Conservation (phyloP, 2,113 vertebrate species). For the Semicossyphus pulcher region DNA sequence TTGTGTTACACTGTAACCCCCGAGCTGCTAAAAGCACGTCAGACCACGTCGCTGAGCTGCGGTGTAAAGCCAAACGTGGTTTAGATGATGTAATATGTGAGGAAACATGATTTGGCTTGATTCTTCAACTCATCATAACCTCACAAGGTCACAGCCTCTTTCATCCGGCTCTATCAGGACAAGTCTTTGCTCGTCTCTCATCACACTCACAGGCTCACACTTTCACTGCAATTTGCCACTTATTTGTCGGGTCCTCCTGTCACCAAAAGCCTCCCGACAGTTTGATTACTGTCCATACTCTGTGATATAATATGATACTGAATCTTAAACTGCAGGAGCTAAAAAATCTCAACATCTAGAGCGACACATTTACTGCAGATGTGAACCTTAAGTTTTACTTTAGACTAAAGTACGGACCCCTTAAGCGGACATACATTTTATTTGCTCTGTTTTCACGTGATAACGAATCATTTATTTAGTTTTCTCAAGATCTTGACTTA, state of each 20-base stretch:
- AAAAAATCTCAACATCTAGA: no score
- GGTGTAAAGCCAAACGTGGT: background rate
- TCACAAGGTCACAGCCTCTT: constrained; percentile 28
- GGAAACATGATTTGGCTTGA: constrained; percentile 27
- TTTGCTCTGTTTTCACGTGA: no score
- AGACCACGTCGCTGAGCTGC: background rate
- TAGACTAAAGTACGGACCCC: no score
- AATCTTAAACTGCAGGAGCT: background rate
- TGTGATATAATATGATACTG: background rate
- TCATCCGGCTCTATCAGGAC: background rate
- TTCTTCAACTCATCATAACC: constrained; percentile 1
- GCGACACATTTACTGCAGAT: no score
- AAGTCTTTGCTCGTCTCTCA: constrained; percentile 13
- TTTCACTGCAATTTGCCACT: constrained; percentile 4
- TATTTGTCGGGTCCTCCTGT: background rate
- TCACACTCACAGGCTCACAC: constrained; percentile 18
- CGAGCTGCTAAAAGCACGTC: background rate
- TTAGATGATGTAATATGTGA: constrained; percentile 13
- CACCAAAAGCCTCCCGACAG: background rate
- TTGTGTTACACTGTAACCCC: background rate
- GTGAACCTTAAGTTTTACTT: no score
- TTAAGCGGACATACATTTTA: no score
- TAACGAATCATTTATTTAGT: no score
- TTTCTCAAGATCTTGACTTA: no score
- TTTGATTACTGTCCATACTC: background rate